Percentiles rank a stretch among this genome's conserved stretches.
Evolutionary conservation across 2,797 vertebrate genomes (phyloP).

Genomic region (Decapterus maruadsi): DNA sequence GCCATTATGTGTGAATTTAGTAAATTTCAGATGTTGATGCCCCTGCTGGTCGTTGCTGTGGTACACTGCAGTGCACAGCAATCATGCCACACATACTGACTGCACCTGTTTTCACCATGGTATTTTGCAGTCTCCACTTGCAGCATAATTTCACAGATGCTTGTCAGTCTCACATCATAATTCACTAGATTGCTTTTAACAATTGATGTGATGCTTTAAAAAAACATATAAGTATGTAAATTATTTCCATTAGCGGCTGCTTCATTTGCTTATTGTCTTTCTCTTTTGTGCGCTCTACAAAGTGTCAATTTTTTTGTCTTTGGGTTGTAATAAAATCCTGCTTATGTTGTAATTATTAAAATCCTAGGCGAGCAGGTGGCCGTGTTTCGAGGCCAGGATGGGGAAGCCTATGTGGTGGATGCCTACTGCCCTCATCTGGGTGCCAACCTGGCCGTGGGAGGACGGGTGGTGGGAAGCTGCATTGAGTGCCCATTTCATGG

Average conservation of each 20-base stretch:
- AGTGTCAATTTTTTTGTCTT: not conserved
- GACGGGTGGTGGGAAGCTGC: constrained; percentile 86
- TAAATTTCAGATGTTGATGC: too few relatives aligned
- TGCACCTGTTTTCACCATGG: too few relatives aligned
- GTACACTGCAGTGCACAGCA: too few relatives aligned
- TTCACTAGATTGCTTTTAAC: not conserved
- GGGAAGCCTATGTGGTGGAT: constrained; percentile 82
- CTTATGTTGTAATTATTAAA: not conserved
- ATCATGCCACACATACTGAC: too few relatives aligned
- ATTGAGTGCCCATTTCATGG: constrained; percentile 90
- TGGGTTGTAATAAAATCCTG: not conserved
- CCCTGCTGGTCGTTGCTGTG: too few relatives aligned
- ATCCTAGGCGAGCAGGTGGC: constrained; percentile 83
- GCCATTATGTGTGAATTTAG: too few relatives aligned
- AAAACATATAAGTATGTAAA: not conserved
- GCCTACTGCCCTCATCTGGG: constrained; percentile 90
- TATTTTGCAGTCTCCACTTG: too few relatives aligned
- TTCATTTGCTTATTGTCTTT: not conserved
- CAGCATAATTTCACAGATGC: too few relatives aligned
- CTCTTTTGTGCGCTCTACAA: not conserved
- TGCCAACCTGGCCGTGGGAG: constrained; percentile 86
- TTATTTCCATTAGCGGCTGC: not conserved
- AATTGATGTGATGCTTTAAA: not conserved
- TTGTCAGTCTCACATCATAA: not conserved
- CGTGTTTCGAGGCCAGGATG: constrained; percentile 82